These are phyloP conservation scores for Spisula solida DNA, from an alignment of 2,888 invertebrate genomes.

Conservation along the genomic window DNA sequence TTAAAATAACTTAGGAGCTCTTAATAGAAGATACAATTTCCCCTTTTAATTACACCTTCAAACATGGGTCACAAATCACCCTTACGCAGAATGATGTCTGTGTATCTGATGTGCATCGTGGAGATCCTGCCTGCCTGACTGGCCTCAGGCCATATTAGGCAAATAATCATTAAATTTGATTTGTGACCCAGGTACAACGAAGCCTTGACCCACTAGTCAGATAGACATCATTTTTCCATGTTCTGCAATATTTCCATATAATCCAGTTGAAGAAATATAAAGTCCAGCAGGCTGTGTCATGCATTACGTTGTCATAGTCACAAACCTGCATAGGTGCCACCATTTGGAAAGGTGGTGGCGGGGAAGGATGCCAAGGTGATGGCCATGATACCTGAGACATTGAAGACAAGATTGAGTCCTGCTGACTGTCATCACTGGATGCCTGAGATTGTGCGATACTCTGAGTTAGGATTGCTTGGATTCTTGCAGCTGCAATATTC, in stretches of 20 bases:
- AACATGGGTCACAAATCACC: too few species aligned
- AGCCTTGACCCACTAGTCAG: background rate
- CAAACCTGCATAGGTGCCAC: constrained; percentile 72
- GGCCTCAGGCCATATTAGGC: too few species aligned
- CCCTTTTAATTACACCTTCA: too few species aligned
- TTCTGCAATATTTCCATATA: background rate
- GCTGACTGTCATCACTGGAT: constrained; percentile 83
- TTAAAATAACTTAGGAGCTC: too few species aligned
- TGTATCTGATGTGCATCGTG: too few species aligned
- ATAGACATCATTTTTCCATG: background rate
- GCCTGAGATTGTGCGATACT: constrained; percentile 76
- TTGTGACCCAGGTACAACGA: too few species aligned
- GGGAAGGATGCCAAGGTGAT: constrained; percentile 71
- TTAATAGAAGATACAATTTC: too few species aligned
- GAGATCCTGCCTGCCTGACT: too few species aligned
- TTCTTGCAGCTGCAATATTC: constrained; percentile 73
- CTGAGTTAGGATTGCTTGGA: constrained; percentile 82
- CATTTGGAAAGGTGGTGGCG: constrained; percentile 64
- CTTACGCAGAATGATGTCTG: too few species aligned
- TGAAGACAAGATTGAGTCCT: constrained; percentile 73
- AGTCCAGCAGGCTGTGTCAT: constrained; percentile 31
- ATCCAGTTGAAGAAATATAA: background rate
- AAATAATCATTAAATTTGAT: too few species aligned
- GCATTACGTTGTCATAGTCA: constrained; percentile 54
- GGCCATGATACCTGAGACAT: constrained; percentile 77